Evolutionary conservation across 2,888 invertebrate genomes (phyloP).

Genomic region (Adela reaumurella): DNA sequence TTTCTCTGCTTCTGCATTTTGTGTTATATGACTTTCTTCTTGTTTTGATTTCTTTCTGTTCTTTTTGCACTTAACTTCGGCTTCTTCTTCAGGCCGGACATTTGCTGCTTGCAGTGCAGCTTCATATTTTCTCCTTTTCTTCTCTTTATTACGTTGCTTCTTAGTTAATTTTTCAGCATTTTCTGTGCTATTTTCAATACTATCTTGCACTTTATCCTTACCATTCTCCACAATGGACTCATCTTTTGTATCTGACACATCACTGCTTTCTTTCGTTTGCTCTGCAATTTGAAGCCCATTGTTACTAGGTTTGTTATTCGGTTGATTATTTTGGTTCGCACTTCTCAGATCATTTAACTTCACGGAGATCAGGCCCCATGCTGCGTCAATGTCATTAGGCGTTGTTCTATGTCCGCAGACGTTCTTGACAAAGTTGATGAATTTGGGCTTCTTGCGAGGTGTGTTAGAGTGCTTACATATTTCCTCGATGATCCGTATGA

Average conservation of each 20-base stretch:
- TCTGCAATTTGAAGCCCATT: slow-evolving; percentile 14
- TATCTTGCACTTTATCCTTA: slow-evolving; percentile 7
- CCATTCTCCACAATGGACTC: slow-evolving; percentile 14
- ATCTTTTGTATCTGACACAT: slow-evolving; percentile 16
- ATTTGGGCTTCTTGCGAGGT: slow-evolving; percentile 82
- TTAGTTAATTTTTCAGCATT: slow-evolving; percentile 22
- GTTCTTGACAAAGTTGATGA: slow-evolving; percentile 72
- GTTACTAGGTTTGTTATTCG: slow-evolving; percentile 8
- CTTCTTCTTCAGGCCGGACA: slow-evolving; percentile 24
- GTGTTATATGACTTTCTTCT: no score
- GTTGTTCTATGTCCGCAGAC: slow-evolving; percentile 57
- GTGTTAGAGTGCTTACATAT: slow-evolving; percentile 75
- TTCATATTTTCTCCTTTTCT: slow-evolving; percentile 45
- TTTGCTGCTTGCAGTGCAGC: slow-evolving; percentile 39
- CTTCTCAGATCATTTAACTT: slow-evolving; percentile 49
- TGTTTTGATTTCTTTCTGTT: slow-evolving; percentile 40
- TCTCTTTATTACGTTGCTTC: slow-evolving; percentile 45
- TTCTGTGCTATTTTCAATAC: slow-evolving; percentile 9
- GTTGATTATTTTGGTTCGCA: slow-evolving; percentile 22
- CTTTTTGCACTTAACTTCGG: slow-evolving; percentile 42
- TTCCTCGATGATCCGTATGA: slow-evolving; percentile 61
- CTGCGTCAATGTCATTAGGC: slow-evolving; percentile 57
- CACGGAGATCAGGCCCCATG: slow-evolving; percentile 63
- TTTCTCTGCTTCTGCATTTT: no score
- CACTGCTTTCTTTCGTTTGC: slow-evolving; percentile 13